phyloP scores from a whole-genome alignment of 2,113 vertebrate genomes.

The Puma concolor region DNA sequence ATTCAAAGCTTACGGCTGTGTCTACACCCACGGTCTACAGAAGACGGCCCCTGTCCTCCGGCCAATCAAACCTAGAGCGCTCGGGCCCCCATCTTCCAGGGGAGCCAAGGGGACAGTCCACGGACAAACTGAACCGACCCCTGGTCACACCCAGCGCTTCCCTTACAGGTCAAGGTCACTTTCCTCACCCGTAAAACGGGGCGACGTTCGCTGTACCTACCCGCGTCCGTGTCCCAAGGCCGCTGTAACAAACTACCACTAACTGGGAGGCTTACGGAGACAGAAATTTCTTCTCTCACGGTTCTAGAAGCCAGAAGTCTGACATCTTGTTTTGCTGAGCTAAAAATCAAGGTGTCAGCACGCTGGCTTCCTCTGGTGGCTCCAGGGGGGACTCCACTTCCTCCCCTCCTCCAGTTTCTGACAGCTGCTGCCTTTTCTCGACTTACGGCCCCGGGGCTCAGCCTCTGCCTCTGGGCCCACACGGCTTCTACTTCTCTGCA shows the following conservation, averaged over 20 bases:
- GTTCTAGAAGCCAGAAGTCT: neutral
- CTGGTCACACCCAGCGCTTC: rapidly evolving
- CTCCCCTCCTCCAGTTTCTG: neutral
- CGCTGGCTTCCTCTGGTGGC: neutral
- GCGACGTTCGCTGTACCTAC: rapidly evolving
- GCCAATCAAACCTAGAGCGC: neutral
- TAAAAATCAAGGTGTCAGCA: neutral
- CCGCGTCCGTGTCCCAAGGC: neutral
- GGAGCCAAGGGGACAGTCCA: neutral
- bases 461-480: neutral
- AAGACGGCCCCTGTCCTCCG: rapidly evolving
- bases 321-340: too few species aligned
- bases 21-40: neutral
- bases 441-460: rapidly evolving
- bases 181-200: neutral
- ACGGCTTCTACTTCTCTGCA: neutral
- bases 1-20: neutral
- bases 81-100: rapidly evolving
- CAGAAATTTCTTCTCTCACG: neutral
- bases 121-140: neutral
- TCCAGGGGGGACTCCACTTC: rapidly evolving
- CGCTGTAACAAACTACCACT: neutral
- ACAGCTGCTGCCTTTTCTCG: neutral
- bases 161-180: neutral
- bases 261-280: neutral